Conservation (phyloP, 2,797 vertebrate species). For the Rhabdomys pumilio region DNA sequence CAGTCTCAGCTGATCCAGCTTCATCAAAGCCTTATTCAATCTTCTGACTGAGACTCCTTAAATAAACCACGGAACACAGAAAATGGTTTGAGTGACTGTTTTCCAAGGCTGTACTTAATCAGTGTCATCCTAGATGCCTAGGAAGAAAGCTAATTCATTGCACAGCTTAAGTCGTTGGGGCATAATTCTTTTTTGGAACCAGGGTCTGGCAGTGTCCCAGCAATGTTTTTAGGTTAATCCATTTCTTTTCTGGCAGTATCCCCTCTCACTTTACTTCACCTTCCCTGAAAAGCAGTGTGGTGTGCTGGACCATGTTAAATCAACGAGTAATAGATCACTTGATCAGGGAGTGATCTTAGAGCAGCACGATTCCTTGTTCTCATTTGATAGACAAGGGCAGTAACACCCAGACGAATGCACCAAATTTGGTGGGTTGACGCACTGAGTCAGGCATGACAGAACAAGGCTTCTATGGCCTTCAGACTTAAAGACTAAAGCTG, state of each 20-base stretch:
- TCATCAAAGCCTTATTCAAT: neutral
- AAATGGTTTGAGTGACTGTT: constrained; percentile 10
- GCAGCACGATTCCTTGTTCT: neutral
- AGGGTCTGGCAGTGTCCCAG: neutral
- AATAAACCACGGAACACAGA: constrained; percentile 26
- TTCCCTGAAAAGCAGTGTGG: constrained; percentile 44
- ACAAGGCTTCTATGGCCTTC: neutral
- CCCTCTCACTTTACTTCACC: neutral
- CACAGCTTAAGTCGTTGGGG: neutral
- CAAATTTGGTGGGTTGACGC: neutral
- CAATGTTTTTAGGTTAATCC: constrained; percentile 44
- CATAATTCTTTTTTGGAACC: constrained; percentile 31
- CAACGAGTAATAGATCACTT: constrained; percentile 19
- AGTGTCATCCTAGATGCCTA: neutral
- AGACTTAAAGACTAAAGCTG: neutral
- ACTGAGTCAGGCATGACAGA: neutral
- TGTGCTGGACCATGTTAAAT: neutral
- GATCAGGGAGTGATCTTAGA: neutral
- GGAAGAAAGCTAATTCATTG: constrained; percentile 46
- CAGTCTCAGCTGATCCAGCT: neutral
- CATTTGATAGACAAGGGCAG: neutral
- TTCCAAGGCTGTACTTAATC: constrained; percentile 29
- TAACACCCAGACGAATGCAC: neutral
- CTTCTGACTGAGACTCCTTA: constrained; percentile 1
- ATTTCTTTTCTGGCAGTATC: neutral